Percentiles rank a stretch among this genome's conserved stretches.
Evolutionary conservation across 2,113 vertebrate genomes (phyloP).

Genomic region (Tragelaphus buxtoni): DNA sequence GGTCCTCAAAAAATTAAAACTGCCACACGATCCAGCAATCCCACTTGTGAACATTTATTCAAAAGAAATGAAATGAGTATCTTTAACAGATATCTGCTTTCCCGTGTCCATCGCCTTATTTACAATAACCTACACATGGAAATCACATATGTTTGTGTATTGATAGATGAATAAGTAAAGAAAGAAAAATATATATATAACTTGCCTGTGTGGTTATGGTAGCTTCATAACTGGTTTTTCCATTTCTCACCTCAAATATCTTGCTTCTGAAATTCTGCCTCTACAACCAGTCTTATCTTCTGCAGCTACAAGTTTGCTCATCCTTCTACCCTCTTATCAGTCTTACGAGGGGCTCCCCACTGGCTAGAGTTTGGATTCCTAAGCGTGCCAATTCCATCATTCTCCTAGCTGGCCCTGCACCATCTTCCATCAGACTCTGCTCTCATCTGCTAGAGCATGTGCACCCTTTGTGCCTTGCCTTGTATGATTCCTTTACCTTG

Average conservation of each 20-base stretch:
- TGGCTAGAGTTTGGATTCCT: background rate
- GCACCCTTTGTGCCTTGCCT: background rate
- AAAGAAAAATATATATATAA: background rate
- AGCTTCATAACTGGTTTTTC: background rate
- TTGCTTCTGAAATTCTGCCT: background rate
- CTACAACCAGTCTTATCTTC: background rate
- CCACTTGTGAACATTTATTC: background rate
- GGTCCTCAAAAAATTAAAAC: background rate
- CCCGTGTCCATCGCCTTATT: background rate
- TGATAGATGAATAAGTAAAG: background rate
- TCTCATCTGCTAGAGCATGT: accelerated
- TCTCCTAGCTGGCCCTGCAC: background rate
- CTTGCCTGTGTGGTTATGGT: background rate
- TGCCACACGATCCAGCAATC: background rate
- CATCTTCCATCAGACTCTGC: background rate
- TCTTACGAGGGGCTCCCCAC: background rate
- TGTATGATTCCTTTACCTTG: background rate
- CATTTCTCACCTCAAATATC: background rate
- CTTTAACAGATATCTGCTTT: background rate
- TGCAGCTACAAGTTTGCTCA: background rate
- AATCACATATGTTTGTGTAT: background rate
- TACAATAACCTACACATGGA: background rate
- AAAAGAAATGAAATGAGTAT: background rate
- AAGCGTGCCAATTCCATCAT: background rate
- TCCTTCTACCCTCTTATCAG: background rate